Evolutionary conservation across 2,797 vertebrate genomes (phyloP), one percentile per base, ranked within the genome.

Genomic region (Sandelia bainsii): DNA sequence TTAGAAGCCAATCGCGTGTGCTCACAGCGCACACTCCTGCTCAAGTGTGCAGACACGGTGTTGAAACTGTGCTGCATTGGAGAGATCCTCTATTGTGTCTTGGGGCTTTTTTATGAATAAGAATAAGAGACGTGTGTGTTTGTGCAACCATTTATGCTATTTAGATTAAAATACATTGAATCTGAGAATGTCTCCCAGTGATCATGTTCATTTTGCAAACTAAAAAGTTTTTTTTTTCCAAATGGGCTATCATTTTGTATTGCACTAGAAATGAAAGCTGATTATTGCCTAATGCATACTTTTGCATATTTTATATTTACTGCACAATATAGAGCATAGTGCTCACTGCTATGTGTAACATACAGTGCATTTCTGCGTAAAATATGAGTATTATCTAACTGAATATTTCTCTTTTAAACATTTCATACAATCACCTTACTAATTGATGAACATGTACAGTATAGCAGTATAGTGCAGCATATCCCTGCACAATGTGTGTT

Each of bases 1-100:
- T 44, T 37, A 2, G 66, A 49, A 88, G 87, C 95, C 95, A 95
- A 95, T 95, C 78, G 17, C 6, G 32, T 80, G 74, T 40, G 39
- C 79, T 74, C 78, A 83, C 82, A 75, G 81, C 72, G 81, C 22
- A 78, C 88, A 89, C 86, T 88, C 85, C 82, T 86, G 86, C 88
- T 82, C 90, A 79, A 82, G 86, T 92, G 90, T 90, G 90, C 79
- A 87, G 86, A 68, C 79, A 90, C 79, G 83, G 17, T 77, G 90
- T 88, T 87, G 74, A 83, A 91, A 77, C 88, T 83, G 71, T 89
- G 82, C 86, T 89, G 87, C 88, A 82, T 72, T 77, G 83, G 77
- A 88, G 69, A 56, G 72, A 82, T 84, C 65, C 56, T 82, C 67
- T 62, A 66, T 67, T 83, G 66, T 85, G 67, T 77, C 87, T 83